A percentile compares a stretch with the other conserved stretches of the same genome.
Evolutionary conservation across 2,888 invertebrate species (phyloP).

Genomic region (Apoda limacodes): DNA sequence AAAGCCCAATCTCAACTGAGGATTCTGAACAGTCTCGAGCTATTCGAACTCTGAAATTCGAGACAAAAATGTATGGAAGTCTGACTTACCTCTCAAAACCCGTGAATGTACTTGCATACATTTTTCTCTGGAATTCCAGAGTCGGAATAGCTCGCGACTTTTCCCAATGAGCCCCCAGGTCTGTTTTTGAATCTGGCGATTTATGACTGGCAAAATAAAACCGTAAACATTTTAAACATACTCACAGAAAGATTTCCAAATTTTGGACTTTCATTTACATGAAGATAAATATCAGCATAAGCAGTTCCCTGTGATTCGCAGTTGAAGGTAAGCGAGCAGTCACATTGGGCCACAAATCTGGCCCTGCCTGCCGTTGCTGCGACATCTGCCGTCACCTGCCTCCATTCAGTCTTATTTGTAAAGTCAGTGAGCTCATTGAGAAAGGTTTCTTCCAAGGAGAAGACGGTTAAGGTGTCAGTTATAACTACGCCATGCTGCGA

Average conservation of each 20-base stretch:
- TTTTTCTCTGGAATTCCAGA: no score
- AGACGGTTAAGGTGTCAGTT: conserved; percentile 31
- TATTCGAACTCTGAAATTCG: no score
- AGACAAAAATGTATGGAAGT: no score
- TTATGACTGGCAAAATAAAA: no score
- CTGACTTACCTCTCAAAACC: no score
- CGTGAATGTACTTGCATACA: no score
- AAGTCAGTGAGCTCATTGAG: conserved; percentile 39
- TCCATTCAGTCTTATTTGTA: conserved; percentile 36
- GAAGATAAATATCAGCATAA: conserved; percentile 32
- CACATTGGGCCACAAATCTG: conserved; percentile 33
- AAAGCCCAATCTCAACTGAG: no score
- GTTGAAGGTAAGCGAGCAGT: conserved; percentile 29
- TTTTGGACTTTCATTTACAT: conserved; percentile 29
- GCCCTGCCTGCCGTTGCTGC: conserved; percentile 31
- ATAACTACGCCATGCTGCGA: conserved; percentile 34
- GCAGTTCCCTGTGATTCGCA: conserved; percentile 29
- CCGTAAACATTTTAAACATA: no score
- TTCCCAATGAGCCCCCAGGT: no score
- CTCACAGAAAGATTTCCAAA: conserved; percentile 22
- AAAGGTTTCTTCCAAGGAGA: conserved; percentile 43
- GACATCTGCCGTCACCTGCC: conserved; percentile 25
- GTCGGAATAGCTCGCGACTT: no score
- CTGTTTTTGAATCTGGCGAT: no score
- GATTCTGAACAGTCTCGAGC: no score